Conservation (phyloP, 1,140 invertebrate genomes). For the Pteromalus puparum region DNA sequence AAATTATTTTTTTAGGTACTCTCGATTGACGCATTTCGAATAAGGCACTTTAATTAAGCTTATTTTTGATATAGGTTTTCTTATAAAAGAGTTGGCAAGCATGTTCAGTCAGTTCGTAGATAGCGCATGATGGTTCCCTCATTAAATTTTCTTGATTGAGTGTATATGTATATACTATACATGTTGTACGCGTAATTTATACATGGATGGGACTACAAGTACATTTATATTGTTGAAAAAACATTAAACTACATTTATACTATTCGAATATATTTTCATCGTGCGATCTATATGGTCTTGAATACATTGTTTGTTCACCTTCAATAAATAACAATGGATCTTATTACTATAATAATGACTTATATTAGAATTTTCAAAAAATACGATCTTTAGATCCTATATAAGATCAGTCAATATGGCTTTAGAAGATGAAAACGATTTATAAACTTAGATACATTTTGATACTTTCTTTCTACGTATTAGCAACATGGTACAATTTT, state of each 20-base stretch:
- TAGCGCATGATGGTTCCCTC: constrained; percentile 2
- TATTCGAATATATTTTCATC: not conserved
- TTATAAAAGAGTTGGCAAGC: not conserved
- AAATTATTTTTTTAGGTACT: constrained; percentile 17
- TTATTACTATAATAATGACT: not conserved
- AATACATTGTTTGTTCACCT: not conserved
- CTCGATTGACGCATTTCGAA: not conserved
- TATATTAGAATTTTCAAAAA: not conserved
- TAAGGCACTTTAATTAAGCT: not conserved
- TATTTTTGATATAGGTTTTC: not conserved
- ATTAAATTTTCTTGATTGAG: not conserved
- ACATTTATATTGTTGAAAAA: not conserved
- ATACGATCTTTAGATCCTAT: not conserved
- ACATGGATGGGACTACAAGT: not conserved
- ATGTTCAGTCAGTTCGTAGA: not conserved
- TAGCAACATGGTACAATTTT: constrained; percentile 12
- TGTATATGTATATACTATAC: constrained; percentile 18
- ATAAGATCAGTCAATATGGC: not conserved
- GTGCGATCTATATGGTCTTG: not conserved
- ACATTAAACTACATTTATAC: not conserved
- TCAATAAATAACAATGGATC: not conserved
- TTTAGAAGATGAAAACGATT: constrained; percentile 1
- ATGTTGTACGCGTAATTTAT: not conserved
- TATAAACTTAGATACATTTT: constrained; percentile 11
- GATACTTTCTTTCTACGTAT: constrained; percentile 20